Evolutionary conservation across 2,797 vertebrate genomes (phyloP), one percentile per base, ranked within the genome.

Genomic region (Myotis planiceps): DNA sequence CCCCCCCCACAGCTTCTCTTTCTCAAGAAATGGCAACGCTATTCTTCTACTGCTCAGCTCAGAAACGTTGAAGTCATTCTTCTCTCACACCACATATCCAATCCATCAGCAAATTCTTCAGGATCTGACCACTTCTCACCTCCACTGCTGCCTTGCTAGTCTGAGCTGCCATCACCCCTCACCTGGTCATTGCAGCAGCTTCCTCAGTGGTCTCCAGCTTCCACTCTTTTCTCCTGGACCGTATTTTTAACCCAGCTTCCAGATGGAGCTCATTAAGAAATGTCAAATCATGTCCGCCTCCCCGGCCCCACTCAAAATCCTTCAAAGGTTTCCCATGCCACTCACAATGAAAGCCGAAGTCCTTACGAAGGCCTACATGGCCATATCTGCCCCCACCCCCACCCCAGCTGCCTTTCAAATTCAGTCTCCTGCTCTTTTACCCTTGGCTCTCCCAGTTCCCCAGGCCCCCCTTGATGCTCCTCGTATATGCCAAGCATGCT

Each of bases 221-320:
- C 66, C 5, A 29, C 25, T 68, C 69, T 76, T 45, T 29, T n/a
- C 25, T 90, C 68, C 34, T 55, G 12, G 5, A 27, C 63, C 74
- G 66, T 60, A 51, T 74, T 76, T 78, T 69, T 60, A 81, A 34
- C 47, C 42, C 39, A 65, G 68, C 32, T 68, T 34, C 60, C 92
- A 87, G 75, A 86, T 74, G 75, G 58, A 71, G 83, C 47, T 89
- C 75, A 89, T 78, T 53, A 82, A 79, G 92, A 91, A 86, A 32
- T 60, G 68, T 75, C 79, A 94, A 90, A 81, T 65, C 55, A 75
- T 14, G 21, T 27, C 45, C 32, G 53, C 53, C 27, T 49, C 66
- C 76, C 51, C 27, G 42, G 86, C 60, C 60, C 66, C 29, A 42
- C 87, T 83, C 86, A 39, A 76, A 95, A 76, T 42, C 45, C 55